Conservation (phyloP, 1,140 invertebrate genomes). For the Matsumurasca onukii region DNA sequence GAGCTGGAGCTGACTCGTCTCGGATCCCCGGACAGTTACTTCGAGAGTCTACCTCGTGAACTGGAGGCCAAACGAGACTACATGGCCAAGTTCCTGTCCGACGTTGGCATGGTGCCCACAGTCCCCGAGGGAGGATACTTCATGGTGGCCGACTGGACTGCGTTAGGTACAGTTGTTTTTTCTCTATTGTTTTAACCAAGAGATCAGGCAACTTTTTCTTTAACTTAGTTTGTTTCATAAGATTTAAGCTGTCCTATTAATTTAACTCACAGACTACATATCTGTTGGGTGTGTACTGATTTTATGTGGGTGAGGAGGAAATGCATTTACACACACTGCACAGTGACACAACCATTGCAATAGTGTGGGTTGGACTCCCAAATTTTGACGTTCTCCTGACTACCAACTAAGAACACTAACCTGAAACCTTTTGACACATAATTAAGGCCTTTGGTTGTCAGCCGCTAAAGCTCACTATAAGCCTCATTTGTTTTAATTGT, state of each 20-base stretch:
- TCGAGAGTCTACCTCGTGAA: constrained; percentile 73
- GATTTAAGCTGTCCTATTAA: neutral
- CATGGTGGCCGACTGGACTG: constrained; percentile 91
- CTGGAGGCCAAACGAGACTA: constrained; percentile 82
- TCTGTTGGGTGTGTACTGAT: too few species aligned
- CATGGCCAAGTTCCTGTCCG: constrained; percentile 72
- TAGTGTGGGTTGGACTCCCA: too few species aligned
- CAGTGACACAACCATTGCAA: too few species aligned
- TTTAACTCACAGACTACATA: neutral
- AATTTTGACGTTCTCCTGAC: too few species aligned
- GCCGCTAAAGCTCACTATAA: too few species aligned
- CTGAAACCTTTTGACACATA: too few species aligned
- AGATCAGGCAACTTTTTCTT: neutral
- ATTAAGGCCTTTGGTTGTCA: too few species aligned
- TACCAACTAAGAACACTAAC: too few species aligned
- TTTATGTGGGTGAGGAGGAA: too few species aligned
- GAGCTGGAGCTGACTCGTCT: constrained; percentile 79
- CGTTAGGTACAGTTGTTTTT: constrained; percentile 59
- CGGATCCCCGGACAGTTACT: constrained; percentile 80
- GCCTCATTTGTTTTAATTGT: too few species aligned
- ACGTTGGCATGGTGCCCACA: constrained; percentile 87
- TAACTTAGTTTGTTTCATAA: neutral
- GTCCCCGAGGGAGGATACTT: constrained; percentile 98
- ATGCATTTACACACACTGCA: too few species aligned
- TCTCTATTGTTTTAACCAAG: neutral